Percentiles rank a stretch among this genome's conserved stretches.
Conservation (phyloP, 2,888 invertebrate genomes). For the Liodrosophila aerea region DNA sequence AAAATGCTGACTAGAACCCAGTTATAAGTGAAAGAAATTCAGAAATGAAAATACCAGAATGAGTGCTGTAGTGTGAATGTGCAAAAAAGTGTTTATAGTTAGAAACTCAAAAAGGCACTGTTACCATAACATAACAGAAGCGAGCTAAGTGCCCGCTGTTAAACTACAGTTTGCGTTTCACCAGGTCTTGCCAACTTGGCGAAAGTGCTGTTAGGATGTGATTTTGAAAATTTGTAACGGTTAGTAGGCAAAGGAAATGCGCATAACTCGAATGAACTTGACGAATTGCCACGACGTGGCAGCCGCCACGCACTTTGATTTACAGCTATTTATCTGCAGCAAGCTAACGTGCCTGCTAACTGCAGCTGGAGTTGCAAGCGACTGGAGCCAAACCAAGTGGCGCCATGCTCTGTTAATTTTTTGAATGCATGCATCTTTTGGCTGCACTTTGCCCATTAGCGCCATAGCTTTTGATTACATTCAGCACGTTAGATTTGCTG, state of each 20-base stretch:
- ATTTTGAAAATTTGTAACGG: slow-evolving; percentile 59
- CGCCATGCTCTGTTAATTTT: slow-evolving; percentile 65
- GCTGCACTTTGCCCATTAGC: slow-evolving; percentile 49
- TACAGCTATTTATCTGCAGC: slow-evolving; percentile 41
- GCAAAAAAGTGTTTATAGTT: too few relatives aligned
- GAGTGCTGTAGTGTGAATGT: too few relatives aligned
- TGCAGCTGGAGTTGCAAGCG: slow-evolving; percentile 33
- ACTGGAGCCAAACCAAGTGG: slow-evolving; percentile 35
- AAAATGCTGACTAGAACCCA: too few relatives aligned
- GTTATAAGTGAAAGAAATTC: too few relatives aligned
- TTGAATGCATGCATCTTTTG: slow-evolving; percentile 47
- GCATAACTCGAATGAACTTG: slow-evolving; percentile 68
- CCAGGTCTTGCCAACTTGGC: slow-evolving; percentile 29
- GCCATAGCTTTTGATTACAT: slow-evolving; percentile 49
- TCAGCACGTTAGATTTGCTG: slow-evolving; percentile 62
- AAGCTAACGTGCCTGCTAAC: slow-evolving; percentile 13
- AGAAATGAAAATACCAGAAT: too few relatives aligned
- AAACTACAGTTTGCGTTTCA: slow-evolving; percentile 7
- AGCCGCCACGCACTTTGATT: slow-evolving; percentile 50
- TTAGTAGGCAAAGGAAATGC: slow-evolving; percentile 71
- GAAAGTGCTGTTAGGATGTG: slow-evolving; percentile 56
- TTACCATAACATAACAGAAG: background rate
- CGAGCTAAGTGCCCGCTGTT: slow-evolving; percentile 1
- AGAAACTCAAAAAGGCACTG: background rate
- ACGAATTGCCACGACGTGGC: slow-evolving; percentile 48